Evolutionary conservation across 2,888 invertebrate genomes (phyloP).

Genomic region (Allygus modestus): DNA sequence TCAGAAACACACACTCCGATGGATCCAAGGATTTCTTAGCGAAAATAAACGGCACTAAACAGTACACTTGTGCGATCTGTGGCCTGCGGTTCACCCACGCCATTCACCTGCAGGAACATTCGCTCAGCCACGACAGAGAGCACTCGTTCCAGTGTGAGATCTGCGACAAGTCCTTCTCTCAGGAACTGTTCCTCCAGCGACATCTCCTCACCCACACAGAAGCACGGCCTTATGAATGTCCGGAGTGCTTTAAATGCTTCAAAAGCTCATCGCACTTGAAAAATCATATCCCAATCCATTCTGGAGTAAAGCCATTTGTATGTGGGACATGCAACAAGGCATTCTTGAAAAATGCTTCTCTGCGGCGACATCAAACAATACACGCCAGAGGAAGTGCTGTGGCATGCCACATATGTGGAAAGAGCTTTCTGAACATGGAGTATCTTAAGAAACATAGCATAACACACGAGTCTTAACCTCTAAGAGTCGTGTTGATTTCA

Average conservation of each 20-base stretch:
- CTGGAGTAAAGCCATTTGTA: slow-evolving; percentile 68
- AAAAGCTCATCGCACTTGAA: slow-evolving; percentile 69
- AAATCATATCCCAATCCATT: slow-evolving; percentile 69
- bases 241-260: slow-evolving; percentile 69
- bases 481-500: neutral
- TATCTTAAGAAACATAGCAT: slow-evolving; percentile 68
- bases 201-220: slow-evolving; percentile 69
- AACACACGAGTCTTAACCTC: slow-evolving; percentile 63
- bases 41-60: slow-evolving; percentile 43
- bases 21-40: slow-evolving; percentile 40
- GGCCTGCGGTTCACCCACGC: slow-evolving; percentile 66
- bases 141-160: slow-evolving; percentile 68
- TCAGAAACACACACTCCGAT: slow-evolving; percentile 21
- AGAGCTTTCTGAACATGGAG: slow-evolving; percentile 68
- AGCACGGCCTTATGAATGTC: slow-evolving; percentile 68
- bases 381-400: slow-evolving; percentile 68
- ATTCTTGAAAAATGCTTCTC: slow-evolving; percentile 69
- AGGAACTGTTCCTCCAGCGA: slow-evolving; percentile 68
- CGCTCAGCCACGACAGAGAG: slow-evolving; percentile 66
- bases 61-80: slow-evolving; percentile 63
- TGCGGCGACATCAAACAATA: slow-evolving; percentile 68
- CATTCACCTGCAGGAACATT: slow-evolving; percentile 68
- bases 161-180: slow-evolving; percentile 70
- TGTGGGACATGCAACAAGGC: slow-evolving; percentile 68
- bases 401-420: slow-evolving; percentile 68